Conservation (phyloP, 2,797 vertebrate species). For the Paedocypris micromegethes region DNA sequence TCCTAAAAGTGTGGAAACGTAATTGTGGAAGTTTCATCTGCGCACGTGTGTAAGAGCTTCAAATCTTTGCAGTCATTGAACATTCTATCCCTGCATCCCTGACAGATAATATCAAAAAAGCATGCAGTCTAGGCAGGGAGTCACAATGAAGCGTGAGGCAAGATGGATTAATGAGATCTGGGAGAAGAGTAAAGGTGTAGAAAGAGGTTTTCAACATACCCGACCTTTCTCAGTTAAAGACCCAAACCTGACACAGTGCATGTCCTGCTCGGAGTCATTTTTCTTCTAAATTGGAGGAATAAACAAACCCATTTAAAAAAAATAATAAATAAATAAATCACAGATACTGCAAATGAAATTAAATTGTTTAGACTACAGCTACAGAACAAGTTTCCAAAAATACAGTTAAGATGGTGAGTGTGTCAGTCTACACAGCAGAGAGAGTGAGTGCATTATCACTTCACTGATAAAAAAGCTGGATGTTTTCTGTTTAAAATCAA, state of each 20-base stretch:
- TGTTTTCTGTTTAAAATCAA: no score
- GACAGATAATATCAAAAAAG: constrained; percentile 1
- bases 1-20: constrained; percentile 15
- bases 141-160: not conserved
- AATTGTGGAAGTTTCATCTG: not conserved
- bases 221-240: constrained; percentile 79
- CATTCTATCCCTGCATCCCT: not conserved
- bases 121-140: constrained; percentile 13
- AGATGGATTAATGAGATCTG: constrained; percentile 33
- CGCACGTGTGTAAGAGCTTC: no score
- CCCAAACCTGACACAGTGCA: constrained; percentile 69
- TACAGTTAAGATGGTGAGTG: no score
- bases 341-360: no score
- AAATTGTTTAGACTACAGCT: no score
- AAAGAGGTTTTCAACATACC: constrained; percentile 72
- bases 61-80: no score
- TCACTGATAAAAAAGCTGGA: no score
- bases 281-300: constrained; percentile 61
- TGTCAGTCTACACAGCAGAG: no score
- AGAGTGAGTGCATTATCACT: no score
- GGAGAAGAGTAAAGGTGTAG: constrained; percentile 34
- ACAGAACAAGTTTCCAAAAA: no score
- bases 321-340: not conserved
- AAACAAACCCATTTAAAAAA: constrained; percentile 53
- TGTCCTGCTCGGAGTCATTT: constrained; percentile 58